These are phyloP conservation scores for Meghimatium bilineatum DNA, from an alignment of 2,888 invertebrate genomes.

Conservation along the genomic window DNA sequence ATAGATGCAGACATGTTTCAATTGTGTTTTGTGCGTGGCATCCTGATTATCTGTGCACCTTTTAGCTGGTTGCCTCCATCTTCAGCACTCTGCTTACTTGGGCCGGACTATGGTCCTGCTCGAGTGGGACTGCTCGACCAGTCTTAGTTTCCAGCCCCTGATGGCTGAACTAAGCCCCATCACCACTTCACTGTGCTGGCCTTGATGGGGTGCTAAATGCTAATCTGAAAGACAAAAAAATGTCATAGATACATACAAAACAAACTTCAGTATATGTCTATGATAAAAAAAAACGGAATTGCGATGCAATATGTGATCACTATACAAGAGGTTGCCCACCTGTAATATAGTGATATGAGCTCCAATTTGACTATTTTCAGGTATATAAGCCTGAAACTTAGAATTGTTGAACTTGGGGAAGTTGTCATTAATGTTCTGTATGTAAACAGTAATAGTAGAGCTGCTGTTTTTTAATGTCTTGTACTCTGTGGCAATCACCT, in stretches of 20 bases:
- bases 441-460: constrained; percentile 9
- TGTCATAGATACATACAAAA: background rate
- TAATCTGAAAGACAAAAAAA: too few relatives aligned
- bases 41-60: too few relatives aligned
- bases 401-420: constrained; percentile 35
- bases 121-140: too few relatives aligned
- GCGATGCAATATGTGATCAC: background rate
- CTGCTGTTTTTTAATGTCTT: background rate
- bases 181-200: too few relatives aligned
- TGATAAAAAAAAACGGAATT: background rate
- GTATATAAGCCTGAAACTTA: constrained; percentile 21
- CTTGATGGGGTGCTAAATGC: too few relatives aligned
- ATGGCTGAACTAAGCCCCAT: too few relatives aligned
- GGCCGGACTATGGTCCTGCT: too few relatives aligned
- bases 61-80: too few relatives aligned
- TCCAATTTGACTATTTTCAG: constrained; percentile 26
- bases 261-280: background rate
- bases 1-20: too few relatives aligned
- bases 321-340: constrained; percentile 1
- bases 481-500: constrained; percentile 6
- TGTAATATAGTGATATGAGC: background rate
- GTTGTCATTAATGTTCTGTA: constrained; percentile 49
- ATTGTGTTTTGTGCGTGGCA: too few relatives aligned
- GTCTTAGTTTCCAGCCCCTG: too few relatives aligned
- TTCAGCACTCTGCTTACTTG: too few relatives aligned